Conservation (phyloP, 1,140 invertebrate species). For the Agrilus planipennis region DNA sequence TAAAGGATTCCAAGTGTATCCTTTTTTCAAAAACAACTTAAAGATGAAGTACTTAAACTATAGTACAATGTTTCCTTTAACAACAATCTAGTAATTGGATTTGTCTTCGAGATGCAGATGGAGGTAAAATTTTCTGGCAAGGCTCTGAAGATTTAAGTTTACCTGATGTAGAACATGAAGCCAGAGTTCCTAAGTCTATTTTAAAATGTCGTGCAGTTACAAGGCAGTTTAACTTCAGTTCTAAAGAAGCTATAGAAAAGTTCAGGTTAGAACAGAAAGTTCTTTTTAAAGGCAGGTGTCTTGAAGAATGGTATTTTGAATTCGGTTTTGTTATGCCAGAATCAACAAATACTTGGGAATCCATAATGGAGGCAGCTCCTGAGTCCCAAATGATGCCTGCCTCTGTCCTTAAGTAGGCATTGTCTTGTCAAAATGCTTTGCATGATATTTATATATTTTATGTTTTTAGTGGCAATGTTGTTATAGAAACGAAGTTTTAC, state of each 20-base stretch:
- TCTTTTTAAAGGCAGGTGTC: constrained; percentile 65
- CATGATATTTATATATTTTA: constrained; percentile 10
- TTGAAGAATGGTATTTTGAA: constrained; percentile 98
- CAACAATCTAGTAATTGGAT: constrained; percentile 98
- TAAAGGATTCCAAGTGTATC: constrained; percentile 48
- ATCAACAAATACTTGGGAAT: constrained; percentile 99
- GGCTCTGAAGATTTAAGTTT: constrained; percentile 91
- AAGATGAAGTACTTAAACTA: constrained; percentile 7
- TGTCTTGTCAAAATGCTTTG: constrained; percentile 4
- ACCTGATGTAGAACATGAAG: constrained; percentile 89
- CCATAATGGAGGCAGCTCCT: constrained; percentile 93
- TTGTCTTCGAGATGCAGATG: constrained; percentile 92
- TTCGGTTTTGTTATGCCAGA: constrained; percentile 99
- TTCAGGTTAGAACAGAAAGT: constrained; percentile 91
- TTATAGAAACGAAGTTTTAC: constrained; percentile 98
- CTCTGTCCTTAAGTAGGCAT: constrained; percentile 80
- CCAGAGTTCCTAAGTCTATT: constrained; percentile 91
- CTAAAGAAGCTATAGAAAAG: constrained; percentile 89
- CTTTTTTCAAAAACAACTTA: constrained; percentile 24
- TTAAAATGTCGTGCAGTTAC: constrained; percentile 92
- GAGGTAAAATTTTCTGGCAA: constrained; percentile 94
- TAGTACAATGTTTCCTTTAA: too few relatives aligned
- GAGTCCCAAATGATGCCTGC: constrained; percentile 99
- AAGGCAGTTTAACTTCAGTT: constrained; percentile 97
- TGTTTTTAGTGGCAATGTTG: constrained; percentile 85